Percentiles rank a stretch among this genome's conserved stretches.
Conservation (phyloP, 2,888 invertebrate genomes). For the Hemaris fuciformis region DNA sequence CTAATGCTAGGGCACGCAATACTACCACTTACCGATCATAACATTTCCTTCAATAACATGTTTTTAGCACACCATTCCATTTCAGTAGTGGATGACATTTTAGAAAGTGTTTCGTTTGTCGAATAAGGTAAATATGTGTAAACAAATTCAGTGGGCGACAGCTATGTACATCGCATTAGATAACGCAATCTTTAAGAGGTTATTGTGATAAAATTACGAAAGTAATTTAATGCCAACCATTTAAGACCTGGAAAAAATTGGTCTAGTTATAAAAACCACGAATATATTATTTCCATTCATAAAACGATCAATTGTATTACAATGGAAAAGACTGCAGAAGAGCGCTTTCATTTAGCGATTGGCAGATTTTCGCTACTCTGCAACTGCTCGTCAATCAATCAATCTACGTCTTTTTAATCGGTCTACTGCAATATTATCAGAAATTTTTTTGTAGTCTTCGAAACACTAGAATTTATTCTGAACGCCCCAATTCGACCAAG, state of each 20-base stretch:
- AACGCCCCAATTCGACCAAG: too few relatives aligned
- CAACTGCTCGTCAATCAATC: too few relatives aligned
- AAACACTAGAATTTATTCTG: too few relatives aligned
- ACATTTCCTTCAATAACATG: background rate
- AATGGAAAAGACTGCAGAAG: too few relatives aligned
- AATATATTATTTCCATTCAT: too few relatives aligned
- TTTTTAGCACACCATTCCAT: background rate
- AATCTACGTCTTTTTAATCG: too few relatives aligned
- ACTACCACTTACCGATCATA: background rate
- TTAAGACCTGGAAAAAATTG: background rate
- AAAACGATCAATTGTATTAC: too few relatives aligned
- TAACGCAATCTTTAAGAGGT: constrained; percentile 29
- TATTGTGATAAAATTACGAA: background rate
- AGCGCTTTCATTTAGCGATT: too few relatives aligned
- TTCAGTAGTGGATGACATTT: constrained; percentile 19
- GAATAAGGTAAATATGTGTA: constrained; percentile 47
- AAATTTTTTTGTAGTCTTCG: too few relatives aligned
- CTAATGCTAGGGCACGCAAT: background rate
- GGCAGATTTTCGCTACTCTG: too few relatives aligned
- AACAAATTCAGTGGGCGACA: constrained; percentile 36
- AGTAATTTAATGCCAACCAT: background rate
- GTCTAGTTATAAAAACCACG: background rate
- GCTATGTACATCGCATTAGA: constrained; percentile 36
- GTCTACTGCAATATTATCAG: too few relatives aligned
- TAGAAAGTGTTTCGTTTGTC: constrained; percentile 60